Evolutionary conservation across 1,140 invertebrate species (phyloP), one percentile per base, ranked within the genome.

Genomic region (Papilio machaon): DNA sequence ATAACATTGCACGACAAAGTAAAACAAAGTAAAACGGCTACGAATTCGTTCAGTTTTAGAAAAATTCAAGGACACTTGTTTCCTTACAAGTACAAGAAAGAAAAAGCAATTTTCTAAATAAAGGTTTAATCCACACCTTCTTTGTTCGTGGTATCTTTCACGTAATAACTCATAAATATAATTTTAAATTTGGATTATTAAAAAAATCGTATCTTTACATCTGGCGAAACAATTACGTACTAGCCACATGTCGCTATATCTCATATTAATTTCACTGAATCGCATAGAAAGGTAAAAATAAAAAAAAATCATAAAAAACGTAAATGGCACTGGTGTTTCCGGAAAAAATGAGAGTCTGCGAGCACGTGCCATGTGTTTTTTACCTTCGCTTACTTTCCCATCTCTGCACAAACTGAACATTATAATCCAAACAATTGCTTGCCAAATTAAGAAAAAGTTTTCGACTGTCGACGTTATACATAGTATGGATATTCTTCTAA

Each of bases 371-470:
- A 85, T 70, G 81, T 83, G 89, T 91, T 91, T 92, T 87, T 84
- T 82, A 76, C 76, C 81, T 76, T 85, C 83, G 58, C 77, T 64
- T 87, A 70, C 85, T 84, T 83, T 88, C 86, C 85, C 87, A 87
- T 90, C 85, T 83, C 83, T 77, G 54, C 47, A 49, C 49, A 58
- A 58, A 81, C 81, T 82, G 83, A 80, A 82, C 73, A 87, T 87
- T 89, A 87, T 87, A 84, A 80, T 83, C 80, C 87, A 84, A 87
- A 92, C 91, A 93, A 93, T 92, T 91, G 87, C 79, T 91, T 88
- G 91, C 90, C 88, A 89, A 92, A 92, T 92, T 93, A 90, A 90
- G 87, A 92, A 94, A 93, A 92, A 90, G 89, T 85, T 86, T 83
- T 76, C 78, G 70, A 85, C 77, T 73, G 85, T 75, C 70, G 76